These are phyloP conservation scores for Conomelus anceps DNA, from an alignment of 2,888 invertebrate genomes.

Conservation along the genomic window DNA sequence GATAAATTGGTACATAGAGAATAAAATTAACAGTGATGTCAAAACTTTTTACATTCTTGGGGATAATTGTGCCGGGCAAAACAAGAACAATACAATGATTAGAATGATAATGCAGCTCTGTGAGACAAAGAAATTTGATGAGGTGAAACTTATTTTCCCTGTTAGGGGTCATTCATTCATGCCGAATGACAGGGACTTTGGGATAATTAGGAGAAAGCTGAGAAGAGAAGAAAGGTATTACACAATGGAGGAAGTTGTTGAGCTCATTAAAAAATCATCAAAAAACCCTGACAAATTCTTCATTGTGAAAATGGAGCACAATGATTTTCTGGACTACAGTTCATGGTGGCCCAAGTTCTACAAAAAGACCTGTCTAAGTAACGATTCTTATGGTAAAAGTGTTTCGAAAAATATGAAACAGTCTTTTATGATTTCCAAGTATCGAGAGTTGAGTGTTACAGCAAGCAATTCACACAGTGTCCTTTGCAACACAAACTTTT, in stretches of 20 bases:
- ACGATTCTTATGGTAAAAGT: conserved; percentile 18
- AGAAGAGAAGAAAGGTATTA: conserved; percentile 15
- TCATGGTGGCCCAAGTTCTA: conserved; percentile 14
- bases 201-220: conserved; percentile 20
- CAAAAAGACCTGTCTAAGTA: conserved; percentile 14
- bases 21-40: conserved; percentile 16
- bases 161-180: conserved; percentile 14
- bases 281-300: background rate
- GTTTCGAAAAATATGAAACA: conserved; percentile 2
- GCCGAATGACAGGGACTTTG: conserved; percentile 18
- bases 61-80: conserved; percentile 23
- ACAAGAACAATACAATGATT: conserved; percentile 22
- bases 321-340: conserved; percentile 8
- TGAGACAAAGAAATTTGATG: conserved; percentile 21
- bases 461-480: too few species aligned
- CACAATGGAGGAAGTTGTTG: background rate
- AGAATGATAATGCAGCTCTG: background rate
- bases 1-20: conserved; percentile 18
- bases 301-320: background rate
- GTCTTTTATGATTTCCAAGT: conserved; percentile 12
- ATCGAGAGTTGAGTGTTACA: conserved; percentile 2
- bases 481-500: too few species aligned
- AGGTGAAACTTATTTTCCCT: conserved; percentile 3
- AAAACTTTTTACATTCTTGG: conserved; percentile 18
- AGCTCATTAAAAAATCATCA: background rate